Evolutionary conservation across 2,113 vertebrate genomes (phyloP), one percentile per base, ranked within the genome.

Genomic region (Corythaeola cristata): DNA sequence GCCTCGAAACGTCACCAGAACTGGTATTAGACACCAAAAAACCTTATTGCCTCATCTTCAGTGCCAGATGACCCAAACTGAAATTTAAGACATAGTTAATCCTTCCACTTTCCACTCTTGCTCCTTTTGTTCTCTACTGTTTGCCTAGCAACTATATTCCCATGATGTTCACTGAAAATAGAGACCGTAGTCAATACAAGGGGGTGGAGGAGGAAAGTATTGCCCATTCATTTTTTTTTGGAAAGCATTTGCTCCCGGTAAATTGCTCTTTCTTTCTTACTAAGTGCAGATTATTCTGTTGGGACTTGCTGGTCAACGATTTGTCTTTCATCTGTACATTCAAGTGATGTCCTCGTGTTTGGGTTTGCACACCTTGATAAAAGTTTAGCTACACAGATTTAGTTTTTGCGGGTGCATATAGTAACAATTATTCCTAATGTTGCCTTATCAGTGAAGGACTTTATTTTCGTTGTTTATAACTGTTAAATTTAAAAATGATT

Each of bases 1-100:
- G 27, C 41, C 30, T 33, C 8, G 0, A 35, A 53, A 35, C 3
- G 0, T 17, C 3, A 1, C 13, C 30, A 22, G 47, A 58, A 21
- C 4, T 14, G 19, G 16, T 44, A 8, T 37, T 8, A 15, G 17
- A 26, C 4, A 12, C 19, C 28, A 33, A 19, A 66, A 55, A 30
- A 24, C 13, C 23, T 21, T 22, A 15, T 0, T 52, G 53, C 37
- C 63, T 45, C 26, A 22, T 41, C 19, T 47, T 28, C 44, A 24
- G 3, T 30, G 49, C 22, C 39, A 8, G 18, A 37, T 82, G 26
- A 39, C 26, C 22, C 19, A 60, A 60, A 59, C 3, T 16, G 49
- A 39, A 58, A 21, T 55, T 32, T 26, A 68, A 27, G 21, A 27
- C 15, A 5, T 3, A 22, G 32, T 69, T 72, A 58, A 33, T 56